These are phyloP conservation scores for Parnassius glacialis DNA, from an alignment of 2,888 invertebrate species.

Conservation along the genomic window DNA sequence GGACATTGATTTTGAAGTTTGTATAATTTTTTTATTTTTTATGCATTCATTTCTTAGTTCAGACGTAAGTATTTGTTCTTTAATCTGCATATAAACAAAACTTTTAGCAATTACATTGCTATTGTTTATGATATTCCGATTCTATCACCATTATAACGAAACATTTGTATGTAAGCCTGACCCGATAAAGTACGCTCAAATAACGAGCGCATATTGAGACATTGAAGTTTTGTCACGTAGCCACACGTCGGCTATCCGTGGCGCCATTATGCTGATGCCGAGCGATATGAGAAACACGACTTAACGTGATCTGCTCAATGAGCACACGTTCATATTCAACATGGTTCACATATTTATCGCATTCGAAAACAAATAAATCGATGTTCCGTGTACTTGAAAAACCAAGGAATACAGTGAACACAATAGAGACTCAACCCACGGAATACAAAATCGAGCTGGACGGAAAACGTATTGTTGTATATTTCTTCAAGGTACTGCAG, in stretches of 20 bases:
- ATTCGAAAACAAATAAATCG: conserved; percentile 33
- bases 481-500: not conserved
- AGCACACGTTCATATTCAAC: conserved; percentile 25
- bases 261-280: conserved; percentile 63
- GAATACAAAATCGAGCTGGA: not conserved
- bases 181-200: conserved; percentile 11
- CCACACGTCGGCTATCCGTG: conserved; percentile 50
- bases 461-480: not conserved
- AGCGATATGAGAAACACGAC: conserved; percentile 43
- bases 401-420: conserved; percentile 3
- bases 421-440: conserved; percentile 3
- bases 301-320: conserved; percentile 36
- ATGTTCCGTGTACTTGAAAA: conserved; percentile 13
- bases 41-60: too few relatives aligned
- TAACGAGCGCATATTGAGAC: conserved; percentile 46
- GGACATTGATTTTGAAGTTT: too few relatives aligned
- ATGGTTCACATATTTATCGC: conserved; percentile 35
- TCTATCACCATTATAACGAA: not conserved
- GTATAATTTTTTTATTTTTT: too few relatives aligned
- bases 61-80: too few relatives aligned
- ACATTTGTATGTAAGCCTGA: conserved; percentile 7
- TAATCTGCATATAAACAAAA: too few relatives aligned
- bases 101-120: not conserved
- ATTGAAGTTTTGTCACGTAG: conserved; percentile 57
- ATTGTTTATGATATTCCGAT: not conserved